Conservation (phyloP, 2,888 invertebrate species). For the Ommatoiulus sabulosus region DNA sequence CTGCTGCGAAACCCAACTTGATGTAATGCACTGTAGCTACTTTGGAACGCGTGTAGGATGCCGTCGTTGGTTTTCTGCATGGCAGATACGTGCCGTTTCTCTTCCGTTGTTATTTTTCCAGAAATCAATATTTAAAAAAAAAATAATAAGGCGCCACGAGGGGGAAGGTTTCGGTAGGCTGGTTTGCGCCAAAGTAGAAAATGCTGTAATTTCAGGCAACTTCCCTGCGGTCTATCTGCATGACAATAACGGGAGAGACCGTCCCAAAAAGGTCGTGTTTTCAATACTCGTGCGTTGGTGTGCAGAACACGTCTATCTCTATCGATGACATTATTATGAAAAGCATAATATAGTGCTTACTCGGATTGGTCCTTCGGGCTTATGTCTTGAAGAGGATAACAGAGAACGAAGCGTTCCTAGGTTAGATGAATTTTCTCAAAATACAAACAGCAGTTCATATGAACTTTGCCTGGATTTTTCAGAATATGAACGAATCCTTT, state of each 20-base stretch:
- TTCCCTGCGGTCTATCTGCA: conserved; percentile 21
- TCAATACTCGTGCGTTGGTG: neutral
- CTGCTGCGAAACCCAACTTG: neutral
- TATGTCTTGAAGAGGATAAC: neutral
- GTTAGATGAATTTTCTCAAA: too few species aligned
- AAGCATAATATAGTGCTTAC: neutral
- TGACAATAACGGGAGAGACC: neutral
- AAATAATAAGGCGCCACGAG: neutral
- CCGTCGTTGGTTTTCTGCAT: neutral
- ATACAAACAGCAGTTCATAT: too few species aligned
- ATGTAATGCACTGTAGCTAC: neutral
- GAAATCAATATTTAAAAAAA: conserved; percentile 42
- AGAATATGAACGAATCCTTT: too few species aligned
- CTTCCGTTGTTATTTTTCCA: conserved; percentile 22
- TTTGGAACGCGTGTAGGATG: neutral
- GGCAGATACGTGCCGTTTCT: neutral
- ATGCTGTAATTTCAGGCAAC: neutral
- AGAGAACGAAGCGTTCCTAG: too few species aligned
- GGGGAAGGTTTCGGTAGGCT: neutral
- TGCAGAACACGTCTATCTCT: neutral
- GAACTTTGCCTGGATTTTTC: too few species aligned
- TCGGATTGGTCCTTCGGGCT: neutral
- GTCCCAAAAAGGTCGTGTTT: neutral
- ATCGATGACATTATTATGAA: neutral
- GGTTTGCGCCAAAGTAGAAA: neutral